A percentile compares a stretch with the other conserved stretches of the same genome.
Evolutionary conservation across 2,888 invertebrate genomes (phyloP).

Genomic region (Dyspetes luteomarginatus): DNA sequence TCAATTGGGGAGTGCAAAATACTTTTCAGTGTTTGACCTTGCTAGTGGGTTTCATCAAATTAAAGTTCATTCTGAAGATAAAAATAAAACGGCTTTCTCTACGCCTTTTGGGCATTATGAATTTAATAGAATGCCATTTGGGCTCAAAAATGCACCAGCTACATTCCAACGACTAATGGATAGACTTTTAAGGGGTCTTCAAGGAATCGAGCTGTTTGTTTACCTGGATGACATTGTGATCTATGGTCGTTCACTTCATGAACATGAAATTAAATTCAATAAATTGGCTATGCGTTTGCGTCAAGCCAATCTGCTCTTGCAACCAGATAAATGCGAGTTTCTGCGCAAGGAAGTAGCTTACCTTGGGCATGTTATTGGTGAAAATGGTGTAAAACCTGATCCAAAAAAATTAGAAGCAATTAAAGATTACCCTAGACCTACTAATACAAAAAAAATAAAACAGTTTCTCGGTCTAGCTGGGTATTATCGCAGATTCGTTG

Average conservation of each 20-base stretch:
- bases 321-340: slow-evolving; percentile 34
- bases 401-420: slow-evolving; percentile 19
- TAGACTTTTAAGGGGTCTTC: slow-evolving; percentile 17
- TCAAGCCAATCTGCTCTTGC: slow-evolving; percentile 5
- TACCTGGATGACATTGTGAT: slow-evolving; percentile 73
- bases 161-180: slow-evolving; percentile 36
- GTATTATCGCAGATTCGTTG: slow-evolving; percentile 69
- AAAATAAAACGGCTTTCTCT: background rate
- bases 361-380: slow-evolving; percentile 6
- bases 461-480: slow-evolving; percentile 60
- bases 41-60: background rate
- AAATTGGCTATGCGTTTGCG: slow-evolving; percentile 7
- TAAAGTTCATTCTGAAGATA: background rate
- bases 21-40: background rate
- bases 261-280: slow-evolving; percentile 36
- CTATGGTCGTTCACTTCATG: slow-evolving; percentile 43
- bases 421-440: background rate
- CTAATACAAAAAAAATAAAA: slow-evolving; percentile 2
- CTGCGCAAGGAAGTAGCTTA: slow-evolving; percentile 15
- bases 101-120: background rate
- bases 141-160: background rate
- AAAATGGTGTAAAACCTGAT: slow-evolving; percentile 19
- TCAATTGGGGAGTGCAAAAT: background rate
- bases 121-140: background rate
- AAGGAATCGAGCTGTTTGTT: slow-evolving; percentile 49